phyloP scores from a whole-genome alignment of 2,113 vertebrate species.

The Australoheros scitulus region DNA sequence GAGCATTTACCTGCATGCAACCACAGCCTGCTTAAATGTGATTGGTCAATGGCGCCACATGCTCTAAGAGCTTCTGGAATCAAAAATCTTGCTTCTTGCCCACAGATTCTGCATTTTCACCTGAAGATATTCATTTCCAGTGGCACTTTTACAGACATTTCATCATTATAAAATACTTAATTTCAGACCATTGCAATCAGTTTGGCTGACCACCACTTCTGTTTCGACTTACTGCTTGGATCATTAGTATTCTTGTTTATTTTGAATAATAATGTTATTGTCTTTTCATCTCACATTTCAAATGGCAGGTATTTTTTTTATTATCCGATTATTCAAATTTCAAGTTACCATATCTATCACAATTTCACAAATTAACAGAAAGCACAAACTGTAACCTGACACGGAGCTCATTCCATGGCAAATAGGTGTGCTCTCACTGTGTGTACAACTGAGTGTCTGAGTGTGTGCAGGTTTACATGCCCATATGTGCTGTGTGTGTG shows the following conservation, averaged over 20 bases:
- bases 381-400: background rate
- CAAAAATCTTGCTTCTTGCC: too few relatives aligned
- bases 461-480: constrained; percentile 23
- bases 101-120: too few relatives aligned
- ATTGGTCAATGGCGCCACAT: too few relatives aligned
- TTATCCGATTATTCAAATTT: too few relatives aligned
- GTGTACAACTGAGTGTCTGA: constrained; percentile 28
- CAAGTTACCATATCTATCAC: background rate
- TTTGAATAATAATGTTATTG: background rate
- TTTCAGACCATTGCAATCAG: background rate
- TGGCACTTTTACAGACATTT: too few relatives aligned
- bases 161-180: background rate
- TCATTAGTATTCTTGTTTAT: background rate
- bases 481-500: constrained; percentile 40
- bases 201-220: too few relatives aligned
- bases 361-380: background rate
- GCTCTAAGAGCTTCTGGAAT: too few relatives aligned
- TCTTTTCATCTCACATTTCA: background rate
- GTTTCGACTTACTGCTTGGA: background rate
- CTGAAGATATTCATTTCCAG: too few relatives aligned
- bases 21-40: too few relatives aligned
- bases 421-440: constrained; percentile 9
- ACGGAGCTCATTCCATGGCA: background rate
- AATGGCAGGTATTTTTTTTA: background rate
- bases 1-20: too few relatives aligned